Evolutionary conservation across 2,113 vertebrate genomes (phyloP).

Genomic region (Muntiacus reevesi): DNA sequence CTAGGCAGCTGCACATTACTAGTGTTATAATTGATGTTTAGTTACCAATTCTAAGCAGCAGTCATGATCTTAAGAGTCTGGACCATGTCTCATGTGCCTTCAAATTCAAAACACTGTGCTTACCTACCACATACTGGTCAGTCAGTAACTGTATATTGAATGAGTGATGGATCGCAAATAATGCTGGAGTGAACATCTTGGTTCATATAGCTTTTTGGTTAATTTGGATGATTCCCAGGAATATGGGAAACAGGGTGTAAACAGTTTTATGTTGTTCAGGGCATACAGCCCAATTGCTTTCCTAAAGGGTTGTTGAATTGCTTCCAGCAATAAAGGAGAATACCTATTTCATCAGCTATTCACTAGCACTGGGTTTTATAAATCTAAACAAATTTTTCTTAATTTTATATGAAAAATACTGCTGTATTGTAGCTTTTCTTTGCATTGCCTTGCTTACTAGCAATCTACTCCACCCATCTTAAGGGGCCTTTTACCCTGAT

Average conservation of each 20-base stretch:
- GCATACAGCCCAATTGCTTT: slow-evolving; percentile 39
- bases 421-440: not conserved
- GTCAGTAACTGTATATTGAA: not conserved
- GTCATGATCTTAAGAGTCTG: not conserved
- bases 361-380: slow-evolving; percentile 1
- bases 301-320: slow-evolving; percentile 16
- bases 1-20: too few relatives aligned
- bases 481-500: not conserved
- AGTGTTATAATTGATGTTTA: not conserved
- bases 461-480: not conserved
- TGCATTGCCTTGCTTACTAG: not conserved
- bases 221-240: slow-evolving; percentile 32
- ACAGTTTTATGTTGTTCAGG: slow-evolving; percentile 38
- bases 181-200: not conserved
- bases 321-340: slow-evolving; percentile 13
- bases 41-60: not conserved
- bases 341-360: slow-evolving; percentile 15
- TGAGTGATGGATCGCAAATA: not conserved
- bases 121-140: not conserved
- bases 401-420: slow-evolving; percentile 21
- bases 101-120: not conserved
- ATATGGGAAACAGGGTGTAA: slow-evolving; percentile 6
- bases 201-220: not conserved
- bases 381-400: slow-evolving; percentile 17
- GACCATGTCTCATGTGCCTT: not conserved